phyloP scores from a whole-genome alignment of 2,888 invertebrate species.

The Digitonthophagus gazella region DNA sequence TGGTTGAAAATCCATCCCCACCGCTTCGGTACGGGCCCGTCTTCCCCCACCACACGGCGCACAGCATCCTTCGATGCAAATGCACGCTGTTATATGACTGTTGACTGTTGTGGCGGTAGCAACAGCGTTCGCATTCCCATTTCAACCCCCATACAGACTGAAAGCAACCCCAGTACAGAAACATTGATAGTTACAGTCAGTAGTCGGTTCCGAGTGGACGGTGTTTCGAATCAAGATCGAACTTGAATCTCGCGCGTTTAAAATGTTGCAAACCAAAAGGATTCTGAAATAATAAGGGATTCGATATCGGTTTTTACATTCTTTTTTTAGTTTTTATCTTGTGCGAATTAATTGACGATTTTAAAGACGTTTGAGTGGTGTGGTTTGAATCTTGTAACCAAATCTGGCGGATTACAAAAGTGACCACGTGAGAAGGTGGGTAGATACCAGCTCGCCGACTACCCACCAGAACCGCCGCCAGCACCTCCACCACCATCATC shows the following conservation, averaged over 20 bases:
- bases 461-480: slow-evolving; percentile 39
- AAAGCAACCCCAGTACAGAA: slow-evolving; percentile 2
- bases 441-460: slow-evolving; percentile 58
- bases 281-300: background rate
- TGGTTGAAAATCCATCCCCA: slow-evolving; percentile 34
- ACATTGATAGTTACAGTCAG: background rate
- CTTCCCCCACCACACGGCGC: slow-evolving; percentile 43
- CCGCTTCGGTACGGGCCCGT: slow-evolving; percentile 34
- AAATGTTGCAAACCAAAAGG: background rate
- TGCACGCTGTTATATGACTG: slow-evolving; percentile 49
- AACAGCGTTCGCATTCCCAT: slow-evolving; percentile 24
- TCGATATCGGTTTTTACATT: background rate
- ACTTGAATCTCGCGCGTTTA: background rate
- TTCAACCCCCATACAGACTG: slow-evolving; percentile 17
- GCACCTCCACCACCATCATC: slow-evolving; percentile 35
- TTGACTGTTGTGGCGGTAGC: slow-evolving; percentile 37
- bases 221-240: background rate
- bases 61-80: slow-evolving; percentile 50
- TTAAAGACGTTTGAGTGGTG: background rate
- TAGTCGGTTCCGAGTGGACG: background rate
- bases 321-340: too few relatives aligned
- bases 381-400: slow-evolving; percentile 27
- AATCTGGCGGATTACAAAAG: slow-evolving; percentile 62
- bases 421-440: slow-evolving; percentile 61
- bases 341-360: background rate